Evolutionary conservation across 2,113 vertebrate species (phyloP), one percentile per base, ranked within the genome.

Genomic region (Nothobranchius kuhntae): DNA sequence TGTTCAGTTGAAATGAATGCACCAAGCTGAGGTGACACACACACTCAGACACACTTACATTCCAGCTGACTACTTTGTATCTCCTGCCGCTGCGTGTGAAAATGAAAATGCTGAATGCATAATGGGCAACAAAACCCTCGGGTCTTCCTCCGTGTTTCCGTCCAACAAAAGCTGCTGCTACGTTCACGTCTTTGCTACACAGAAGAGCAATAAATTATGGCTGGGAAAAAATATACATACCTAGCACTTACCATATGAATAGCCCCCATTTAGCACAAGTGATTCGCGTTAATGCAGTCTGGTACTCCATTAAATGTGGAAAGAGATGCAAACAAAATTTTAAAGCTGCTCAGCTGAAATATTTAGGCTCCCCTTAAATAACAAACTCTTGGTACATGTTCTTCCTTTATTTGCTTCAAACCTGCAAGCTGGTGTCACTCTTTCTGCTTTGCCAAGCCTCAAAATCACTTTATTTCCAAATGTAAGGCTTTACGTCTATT

Each of bases 251-350:
- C 48, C 82, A 81, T 85, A 84, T 85, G 79, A 87, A 89, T 81
- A 77, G 79, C 47, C 53, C 51, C 62, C 74, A 76, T 89, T 88
- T 78, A 74, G 76, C 75, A 48, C 77, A 75, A 86, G 79, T 76
- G 80, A 87, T 82, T 87, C 72, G 75, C 73, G 61, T 82, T 86
- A 83, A 90, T 86, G 84, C 68, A 81, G 68, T 45, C 68, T 81
- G 78, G 74, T 84, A 73, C 80, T 85, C 78, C 53, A 77, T 84
- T 87, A 84, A 83, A 78, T 72, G 46, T 57, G 78, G 81, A 79
- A 85, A 82, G 78, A 75, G 79, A 88, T 81, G 84, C 79, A 84
- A 85, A 86, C 79, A 82, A 75, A 71, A 84, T 86, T 87, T 85
- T 77, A 78, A 82, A 75, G 72, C 69, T 68, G 77, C 75, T 65